These are phyloP conservation scores for Bombus affinis DNA, from an alignment of 1,140 invertebrate species.

Conservation along the genomic window DNA sequence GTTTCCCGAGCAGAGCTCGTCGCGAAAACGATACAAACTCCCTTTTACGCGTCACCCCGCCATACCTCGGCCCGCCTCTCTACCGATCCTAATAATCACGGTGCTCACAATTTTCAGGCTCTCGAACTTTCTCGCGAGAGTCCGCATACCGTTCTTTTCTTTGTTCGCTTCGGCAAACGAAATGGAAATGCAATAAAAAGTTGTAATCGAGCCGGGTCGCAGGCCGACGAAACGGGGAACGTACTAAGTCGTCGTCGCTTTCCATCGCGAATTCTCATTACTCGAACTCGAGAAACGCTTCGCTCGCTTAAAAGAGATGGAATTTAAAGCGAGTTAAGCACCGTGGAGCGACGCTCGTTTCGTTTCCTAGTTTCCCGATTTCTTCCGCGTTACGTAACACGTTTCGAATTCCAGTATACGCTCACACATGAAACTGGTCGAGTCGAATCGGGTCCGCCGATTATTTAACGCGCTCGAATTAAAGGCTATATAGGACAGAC, in stretches of 20 bases:
- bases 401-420: too few species aligned
- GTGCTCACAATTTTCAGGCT: constrained; percentile 74
- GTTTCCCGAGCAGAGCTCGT: constrained; percentile 5
- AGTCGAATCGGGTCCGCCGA: constrained; percentile 9
- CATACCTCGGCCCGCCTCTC: background rate
- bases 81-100: constrained; percentile 71
- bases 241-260: constrained; percentile 12
- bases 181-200: constrained; percentile 82
- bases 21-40: constrained; percentile 40
- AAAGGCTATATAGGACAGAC: too few species aligned
- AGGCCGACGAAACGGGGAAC: constrained; percentile 21
- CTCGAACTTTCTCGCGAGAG: constrained; percentile 40
- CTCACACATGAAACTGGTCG: background rate
- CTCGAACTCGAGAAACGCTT: constrained; percentile 38
- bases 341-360: constrained; percentile 45
- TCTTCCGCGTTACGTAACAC: constrained; percentile 4
- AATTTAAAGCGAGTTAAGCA: constrained; percentile 60
- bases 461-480: background rate
- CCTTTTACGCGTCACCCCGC: background rate
- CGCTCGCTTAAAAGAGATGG: constrained; percentile 50
- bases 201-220: constrained; percentile 75
- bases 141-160: constrained; percentile 43
- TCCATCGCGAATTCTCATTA: constrained; percentile 51
- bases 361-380: constrained; percentile 33
- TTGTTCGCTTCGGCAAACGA: constrained; percentile 62